phyloP scores from a whole-genome alignment of 2,888 invertebrate species.

The Vesta saturnalis region DNA sequence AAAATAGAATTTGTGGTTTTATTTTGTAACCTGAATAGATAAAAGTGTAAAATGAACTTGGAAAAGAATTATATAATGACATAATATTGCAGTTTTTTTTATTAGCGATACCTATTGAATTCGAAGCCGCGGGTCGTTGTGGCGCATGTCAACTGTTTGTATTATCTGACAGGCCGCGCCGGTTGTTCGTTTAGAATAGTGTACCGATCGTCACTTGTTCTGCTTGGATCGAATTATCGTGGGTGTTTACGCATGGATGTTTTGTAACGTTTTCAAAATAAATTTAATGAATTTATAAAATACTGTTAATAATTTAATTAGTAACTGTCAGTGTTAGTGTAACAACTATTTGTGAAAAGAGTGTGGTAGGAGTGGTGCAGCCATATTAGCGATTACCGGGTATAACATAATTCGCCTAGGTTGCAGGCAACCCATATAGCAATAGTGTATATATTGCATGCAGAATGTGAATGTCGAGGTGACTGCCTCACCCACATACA shows the following conservation, averaged over 20 bases:
- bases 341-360: constrained; percentile 16
- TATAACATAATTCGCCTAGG: constrained; percentile 44
- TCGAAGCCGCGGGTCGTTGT: constrained; percentile 27
- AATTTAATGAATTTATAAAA: constrained; percentile 4
- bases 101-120: constrained; percentile 20
- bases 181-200: constrained; percentile 37
- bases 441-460: constrained; percentile 44
- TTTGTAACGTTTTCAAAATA: constrained; percentile 21
- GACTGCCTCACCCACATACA: constrained; percentile 39
- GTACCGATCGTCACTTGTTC: constrained; percentile 46
- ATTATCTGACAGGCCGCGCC: constrained; percentile 35
- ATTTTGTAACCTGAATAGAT: not conserved
- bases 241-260: constrained; percentile 42
- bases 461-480: constrained; percentile 41
- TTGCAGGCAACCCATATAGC: constrained; percentile 53
- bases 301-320: constrained; percentile 14
- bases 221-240: constrained; percentile 42
- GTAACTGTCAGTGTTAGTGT: constrained; percentile 27
- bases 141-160: constrained; percentile 43
- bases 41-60: not conserved
- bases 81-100: not conserved
- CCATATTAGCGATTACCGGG: constrained; percentile 49
- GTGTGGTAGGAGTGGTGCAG: constrained; percentile 44
- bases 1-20: not conserved
- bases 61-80: no score